Conservation (phyloP, 2,113 vertebrate species). For the Zeus faber region DNA sequence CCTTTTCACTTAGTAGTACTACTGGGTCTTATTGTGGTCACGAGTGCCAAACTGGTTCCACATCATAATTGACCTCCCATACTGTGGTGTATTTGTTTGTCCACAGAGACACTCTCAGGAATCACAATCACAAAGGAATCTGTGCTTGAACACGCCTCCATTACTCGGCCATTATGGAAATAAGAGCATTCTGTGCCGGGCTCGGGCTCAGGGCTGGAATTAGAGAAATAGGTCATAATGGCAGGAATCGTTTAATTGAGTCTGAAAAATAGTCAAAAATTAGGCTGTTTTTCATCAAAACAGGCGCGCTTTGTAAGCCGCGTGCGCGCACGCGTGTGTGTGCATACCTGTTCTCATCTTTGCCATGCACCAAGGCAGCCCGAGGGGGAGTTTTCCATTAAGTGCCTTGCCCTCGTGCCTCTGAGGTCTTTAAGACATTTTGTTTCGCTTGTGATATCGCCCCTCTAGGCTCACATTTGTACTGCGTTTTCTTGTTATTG, state of each 20-base stretch:
- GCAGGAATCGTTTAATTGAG: not conserved
- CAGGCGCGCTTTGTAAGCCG: too few species aligned
- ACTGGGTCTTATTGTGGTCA: too few species aligned
- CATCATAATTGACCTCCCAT: too few species aligned
- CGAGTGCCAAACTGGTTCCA: too few species aligned
- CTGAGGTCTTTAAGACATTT: not conserved
- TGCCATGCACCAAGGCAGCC: too few species aligned
- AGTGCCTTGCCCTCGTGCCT: not conserved
- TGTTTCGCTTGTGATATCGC: not conserved
- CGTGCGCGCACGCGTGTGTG: not conserved
- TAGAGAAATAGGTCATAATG: not conserved
- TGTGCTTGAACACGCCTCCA: not conserved
- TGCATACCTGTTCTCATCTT: slow-evolving; percentile 8
- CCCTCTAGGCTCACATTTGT: not conserved
- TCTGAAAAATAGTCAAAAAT: too few species aligned
- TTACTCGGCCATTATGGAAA: not conserved
- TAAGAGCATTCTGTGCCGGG: not conserved
- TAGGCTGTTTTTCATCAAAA: too few species aligned
- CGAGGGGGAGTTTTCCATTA: not conserved
- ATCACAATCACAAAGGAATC: too few species aligned
- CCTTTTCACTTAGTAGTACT: too few species aligned
- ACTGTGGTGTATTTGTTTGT: too few species aligned
- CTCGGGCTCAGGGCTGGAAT: not conserved
- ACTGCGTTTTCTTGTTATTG: not conserved
- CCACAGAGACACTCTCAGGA: too few species aligned